Conservation (phyloP, 2,113 vertebrate genomes). For the Microcebus griseorufus region DNA sequence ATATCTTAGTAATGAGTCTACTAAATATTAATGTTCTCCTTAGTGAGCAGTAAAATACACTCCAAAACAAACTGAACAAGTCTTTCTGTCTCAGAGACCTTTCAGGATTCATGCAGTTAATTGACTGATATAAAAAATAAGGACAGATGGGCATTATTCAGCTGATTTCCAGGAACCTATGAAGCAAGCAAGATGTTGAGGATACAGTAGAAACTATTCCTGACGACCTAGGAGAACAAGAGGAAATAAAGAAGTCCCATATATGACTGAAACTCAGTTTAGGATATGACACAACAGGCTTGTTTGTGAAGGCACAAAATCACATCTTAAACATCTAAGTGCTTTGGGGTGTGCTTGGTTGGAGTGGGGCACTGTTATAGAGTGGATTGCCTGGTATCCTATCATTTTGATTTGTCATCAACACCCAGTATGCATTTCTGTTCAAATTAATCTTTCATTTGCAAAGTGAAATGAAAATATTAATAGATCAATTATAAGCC, state of each 20-base stretch:
- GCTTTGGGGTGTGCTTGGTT: not conserved
- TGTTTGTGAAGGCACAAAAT: not conserved
- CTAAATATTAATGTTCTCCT: slow-evolving; percentile 74
- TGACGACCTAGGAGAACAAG: not conserved
- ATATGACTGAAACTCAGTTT: not conserved
- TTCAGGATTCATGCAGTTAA: slow-evolving; percentile 62
- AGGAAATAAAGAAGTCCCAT: not conserved
- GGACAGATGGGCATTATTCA: not conserved
- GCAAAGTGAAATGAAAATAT: not conserved
- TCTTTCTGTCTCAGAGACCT: slow-evolving; percentile 46
- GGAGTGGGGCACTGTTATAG: not conserved
- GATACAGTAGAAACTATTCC: not conserved
- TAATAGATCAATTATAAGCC: not conserved
- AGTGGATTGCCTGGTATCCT: not conserved
- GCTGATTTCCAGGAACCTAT: slow-evolving; percentile 41
- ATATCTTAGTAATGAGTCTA: slow-evolving; percentile 70
- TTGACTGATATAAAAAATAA: slow-evolving; percentile 62
- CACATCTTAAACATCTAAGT: not conserved
- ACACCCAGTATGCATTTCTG: not conserved
- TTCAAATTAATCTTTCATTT: not conserved
- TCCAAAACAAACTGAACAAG: slow-evolving; percentile 67
- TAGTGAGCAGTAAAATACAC: slow-evolving; percentile 72
- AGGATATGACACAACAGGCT: not conserved
- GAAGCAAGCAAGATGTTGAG: not conserved
- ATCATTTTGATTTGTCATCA: not conserved